Base-by-base conservation (phyloP, 35 echinoderm and acorn worm species). In the Lytechinus pictus region DNA sequence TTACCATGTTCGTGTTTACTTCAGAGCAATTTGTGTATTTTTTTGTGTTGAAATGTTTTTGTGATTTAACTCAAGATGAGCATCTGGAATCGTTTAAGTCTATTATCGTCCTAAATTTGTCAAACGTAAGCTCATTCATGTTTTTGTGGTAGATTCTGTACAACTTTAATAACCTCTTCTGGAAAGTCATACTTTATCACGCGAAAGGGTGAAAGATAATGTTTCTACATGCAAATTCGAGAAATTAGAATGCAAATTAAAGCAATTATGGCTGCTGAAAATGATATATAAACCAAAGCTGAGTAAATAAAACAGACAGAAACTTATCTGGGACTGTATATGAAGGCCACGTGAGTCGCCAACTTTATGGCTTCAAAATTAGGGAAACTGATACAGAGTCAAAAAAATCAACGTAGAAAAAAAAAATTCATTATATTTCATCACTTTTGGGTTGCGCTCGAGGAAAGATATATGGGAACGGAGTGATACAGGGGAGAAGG, bases 371-470 rank as follows among this genome's bases (percentile, higher is more conserved):
- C 66, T 79, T 79, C 66, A 24, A 79, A 79, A 79, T 24, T 8
- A 79, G n/a, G 19, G 19, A 79, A 79, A 79, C 66, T 79, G 66
- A 79, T 79, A 79, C 66, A 79, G 66, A 79, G 66, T 79, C 66
- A 79, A 79, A 79, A 21, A 79, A 79, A 79, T 16, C n/a, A 24
- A 79, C 66, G n/a, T 14, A 24, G 66, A n/a, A 24, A 79, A 79
- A 24, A 79, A 79, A 24, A 79, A 79, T 79, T 79, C 8, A 79
- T 79, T 16, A 16, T 79, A 79, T 79, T 44, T 14, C 21, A 4
- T 79, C 66, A 79, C 66, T 24, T 79, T 79, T 16, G 66, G 66
- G 19, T 79, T 24, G 8, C 13, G 14, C 66, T 79, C 19, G 66
- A 24, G 8, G 66, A 16, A 6, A 24, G 66, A 5, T 16, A 79